Evolutionary conservation across 2,797 vertebrate genomes (phyloP).

Genomic region (Vespertilio murinus): DNA sequence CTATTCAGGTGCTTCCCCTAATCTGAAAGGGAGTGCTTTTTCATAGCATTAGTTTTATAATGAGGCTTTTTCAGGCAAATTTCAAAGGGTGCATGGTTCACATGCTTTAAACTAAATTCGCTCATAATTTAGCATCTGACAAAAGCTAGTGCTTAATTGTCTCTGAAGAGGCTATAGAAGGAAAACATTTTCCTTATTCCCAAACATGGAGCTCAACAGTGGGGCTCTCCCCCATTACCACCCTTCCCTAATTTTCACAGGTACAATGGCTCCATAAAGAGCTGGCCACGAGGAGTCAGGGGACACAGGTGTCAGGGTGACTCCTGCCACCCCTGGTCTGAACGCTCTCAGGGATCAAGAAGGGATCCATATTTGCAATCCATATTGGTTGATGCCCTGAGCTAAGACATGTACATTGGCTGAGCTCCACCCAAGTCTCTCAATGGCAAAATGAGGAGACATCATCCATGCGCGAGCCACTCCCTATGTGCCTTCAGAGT

Average conservation of each 20-base stretch:
- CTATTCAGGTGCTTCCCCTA: constrained; percentile 78
- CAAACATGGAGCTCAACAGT: constrained; percentile 79
- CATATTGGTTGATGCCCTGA: neutral
- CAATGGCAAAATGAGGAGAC: neutral
- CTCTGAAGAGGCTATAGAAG: constrained; percentile 81
- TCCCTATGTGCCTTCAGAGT: neutral
- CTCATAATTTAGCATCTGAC: constrained; percentile 80
- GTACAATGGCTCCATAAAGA: constrained; percentile 71
- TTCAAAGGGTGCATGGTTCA: constrained; percentile 82
- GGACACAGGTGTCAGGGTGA: neutral
- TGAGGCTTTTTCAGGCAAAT: constrained; percentile 81
- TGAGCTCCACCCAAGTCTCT: neutral
- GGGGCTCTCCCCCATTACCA: constrained; percentile 45
- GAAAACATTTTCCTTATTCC: constrained; percentile 82
- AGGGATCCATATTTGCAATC: neutral
- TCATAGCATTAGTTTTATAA: constrained; percentile 78
- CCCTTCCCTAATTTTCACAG: constrained; percentile 66
- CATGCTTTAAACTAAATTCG: constrained; percentile 83
- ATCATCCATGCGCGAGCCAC: neutral
- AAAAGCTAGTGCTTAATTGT: constrained; percentile 83
- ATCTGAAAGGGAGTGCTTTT: constrained; percentile 79
- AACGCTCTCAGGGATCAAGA: neutral
- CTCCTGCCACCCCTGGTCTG: neutral
- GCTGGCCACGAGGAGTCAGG: constrained; percentile 50
- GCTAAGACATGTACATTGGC: neutral